Evolutionary conservation across 2,888 invertebrate species (phyloP).

Genomic region (Reticulitermes lucifugus): DNA sequence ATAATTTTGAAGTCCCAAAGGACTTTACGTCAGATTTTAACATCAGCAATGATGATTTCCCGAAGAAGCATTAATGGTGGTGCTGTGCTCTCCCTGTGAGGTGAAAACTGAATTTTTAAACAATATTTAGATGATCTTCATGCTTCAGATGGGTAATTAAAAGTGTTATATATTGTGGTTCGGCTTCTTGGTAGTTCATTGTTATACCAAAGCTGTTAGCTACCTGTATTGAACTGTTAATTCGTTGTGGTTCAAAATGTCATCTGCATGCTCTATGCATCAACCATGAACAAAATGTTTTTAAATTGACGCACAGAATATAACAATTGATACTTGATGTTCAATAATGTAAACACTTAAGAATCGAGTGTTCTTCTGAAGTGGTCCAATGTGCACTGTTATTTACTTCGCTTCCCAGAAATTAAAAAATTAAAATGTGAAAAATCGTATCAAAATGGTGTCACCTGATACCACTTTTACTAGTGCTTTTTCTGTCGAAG

Average conservation of each 20-base stretch:
- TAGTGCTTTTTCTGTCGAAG: not conserved
- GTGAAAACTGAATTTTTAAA: too few relatives aligned
- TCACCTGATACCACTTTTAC: conserved; percentile 9
- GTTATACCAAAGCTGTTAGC: not conserved
- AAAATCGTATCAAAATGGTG: conserved; percentile 1
- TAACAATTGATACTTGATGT: conserved; percentile 3
- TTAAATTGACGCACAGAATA: not conserved
- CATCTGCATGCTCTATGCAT: not conserved
- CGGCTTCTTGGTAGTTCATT: too few relatives aligned
- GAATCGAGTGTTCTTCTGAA: not conserved
- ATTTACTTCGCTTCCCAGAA: not conserved
- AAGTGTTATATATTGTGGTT: too few relatives aligned
- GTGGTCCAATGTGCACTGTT: not conserved
- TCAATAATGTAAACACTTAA: conserved; percentile 10
- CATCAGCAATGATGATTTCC: too few relatives aligned
- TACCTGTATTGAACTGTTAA: not conserved
- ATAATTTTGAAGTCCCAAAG: too few relatives aligned
- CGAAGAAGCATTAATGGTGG: too few relatives aligned
- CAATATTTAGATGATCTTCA: too few relatives aligned
- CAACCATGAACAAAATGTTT: not conserved
- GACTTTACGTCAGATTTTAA: too few relatives aligned
- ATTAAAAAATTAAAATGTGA: conserved; percentile 3
- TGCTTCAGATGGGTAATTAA: too few relatives aligned
- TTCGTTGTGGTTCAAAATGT: not conserved
- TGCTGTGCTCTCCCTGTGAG: too few relatives aligned